Conservation (phyloP, 2,797 vertebrate species). For the Myripristis jacobus region DNA sequence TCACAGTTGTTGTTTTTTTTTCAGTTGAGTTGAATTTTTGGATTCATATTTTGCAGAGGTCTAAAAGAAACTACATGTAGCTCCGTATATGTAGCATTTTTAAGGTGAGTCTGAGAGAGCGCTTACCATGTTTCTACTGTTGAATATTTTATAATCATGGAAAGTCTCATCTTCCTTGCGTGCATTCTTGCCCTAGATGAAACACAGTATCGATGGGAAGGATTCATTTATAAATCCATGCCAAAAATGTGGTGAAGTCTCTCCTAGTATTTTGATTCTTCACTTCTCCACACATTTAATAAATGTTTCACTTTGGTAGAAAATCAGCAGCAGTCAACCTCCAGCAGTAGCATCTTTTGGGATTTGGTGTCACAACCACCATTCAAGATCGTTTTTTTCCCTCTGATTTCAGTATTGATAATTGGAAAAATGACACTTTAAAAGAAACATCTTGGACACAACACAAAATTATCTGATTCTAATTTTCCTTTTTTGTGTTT, state of each 20-base stretch:
- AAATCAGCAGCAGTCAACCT: too few relatives aligned
- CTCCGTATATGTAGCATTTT: conserved; percentile 46
- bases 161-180: not conserved
- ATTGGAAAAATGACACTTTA: too few relatives aligned
- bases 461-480: too few relatives aligned
- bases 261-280: not conserved
- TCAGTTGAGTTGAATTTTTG: conserved; percentile 19
- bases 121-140: not conserved
- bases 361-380: too few relatives aligned
- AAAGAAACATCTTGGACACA: too few relatives aligned
- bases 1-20: not conserved
- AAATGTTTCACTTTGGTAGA: conserved; percentile 1
- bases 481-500: too few relatives aligned
- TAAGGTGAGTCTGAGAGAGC: conserved; percentile 1
- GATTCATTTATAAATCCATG: not conserved
- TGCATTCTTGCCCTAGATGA: not conserved
- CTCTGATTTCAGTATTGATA: too few relatives aligned
- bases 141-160: not conserved
- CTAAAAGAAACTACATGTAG: conserved; percentile 9
- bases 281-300: not conserved
- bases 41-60: conserved; percentile 13
- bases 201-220: not conserved
- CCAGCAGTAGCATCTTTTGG: not conserved
- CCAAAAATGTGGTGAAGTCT: not conserved
- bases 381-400: too few relatives aligned